A percentile compares a stretch with the other conserved stretches of the same genome.
phyloP scores from a whole-genome alignment of 2,888 invertebrate genomes.

The Leucoma salicis region DNA sequence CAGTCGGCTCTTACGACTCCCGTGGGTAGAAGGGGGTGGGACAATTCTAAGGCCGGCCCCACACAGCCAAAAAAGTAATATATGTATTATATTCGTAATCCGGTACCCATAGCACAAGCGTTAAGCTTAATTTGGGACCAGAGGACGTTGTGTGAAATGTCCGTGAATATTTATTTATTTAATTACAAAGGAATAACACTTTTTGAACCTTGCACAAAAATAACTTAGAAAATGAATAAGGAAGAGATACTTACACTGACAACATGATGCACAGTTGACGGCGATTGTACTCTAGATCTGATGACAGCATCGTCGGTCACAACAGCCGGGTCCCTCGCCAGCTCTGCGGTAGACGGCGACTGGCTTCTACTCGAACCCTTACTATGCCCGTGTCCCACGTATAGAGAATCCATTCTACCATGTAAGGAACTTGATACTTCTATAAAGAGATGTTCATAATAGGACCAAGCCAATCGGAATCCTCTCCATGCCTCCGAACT shows the following conservation, averaged over 20 bases:
- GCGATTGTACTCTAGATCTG: slow-evolving; percentile 72
- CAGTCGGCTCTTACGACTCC: no score
- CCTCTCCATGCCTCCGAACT: slow-evolving; percentile 38
- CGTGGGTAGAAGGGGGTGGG: no score
- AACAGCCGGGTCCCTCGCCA: slow-evolving; percentile 66
- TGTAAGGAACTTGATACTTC: slow-evolving; percentile 19
- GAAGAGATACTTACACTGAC: slow-evolving; percentile 53
- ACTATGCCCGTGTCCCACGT: slow-evolving; percentile 74
- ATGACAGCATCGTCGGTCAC: slow-evolving; percentile 71
- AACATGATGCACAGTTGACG: slow-evolving; percentile 68
- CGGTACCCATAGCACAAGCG: no score
- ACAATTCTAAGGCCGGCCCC: no score
- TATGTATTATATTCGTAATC: no score
- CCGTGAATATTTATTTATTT: no score
- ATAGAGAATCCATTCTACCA: slow-evolving; percentile 65
- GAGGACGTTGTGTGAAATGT: no score
- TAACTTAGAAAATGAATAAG: no score
- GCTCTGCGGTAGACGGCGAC: slow-evolving; percentile 79
- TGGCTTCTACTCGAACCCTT: slow-evolving; percentile 85
- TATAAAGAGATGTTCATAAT: slow-evolving; percentile 21
- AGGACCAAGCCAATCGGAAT: slow-evolving; percentile 21
- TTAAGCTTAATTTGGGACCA: no score
- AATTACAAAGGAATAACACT: no score
- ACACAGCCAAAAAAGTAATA: no score
- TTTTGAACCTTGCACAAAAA: no score